These are phyloP conservation scores for Triplophysa bombifrons DNA, from an alignment of 2,797 vertebrate genomes.

Conservation along the genomic window DNA sequence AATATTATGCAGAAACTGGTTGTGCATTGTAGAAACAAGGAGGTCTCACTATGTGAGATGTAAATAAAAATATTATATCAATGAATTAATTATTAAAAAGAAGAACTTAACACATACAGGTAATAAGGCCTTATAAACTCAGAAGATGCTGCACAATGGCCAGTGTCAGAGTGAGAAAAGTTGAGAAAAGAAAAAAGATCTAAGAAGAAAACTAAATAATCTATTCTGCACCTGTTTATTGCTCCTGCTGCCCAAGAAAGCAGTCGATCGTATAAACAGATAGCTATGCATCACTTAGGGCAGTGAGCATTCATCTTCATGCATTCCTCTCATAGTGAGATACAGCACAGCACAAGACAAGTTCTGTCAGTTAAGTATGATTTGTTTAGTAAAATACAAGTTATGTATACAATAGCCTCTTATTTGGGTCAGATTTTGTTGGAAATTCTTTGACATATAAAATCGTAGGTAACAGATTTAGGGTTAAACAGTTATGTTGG, in stretches of 20 bases:
- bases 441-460: too few species aligned
- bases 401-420: slow-evolving; percentile 1
- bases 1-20: too few species aligned
- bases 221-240: slow-evolving; percentile 38
- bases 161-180: neutral
- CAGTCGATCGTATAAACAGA: slow-evolving; percentile 62
- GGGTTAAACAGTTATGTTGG: too few species aligned
- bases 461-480: too few species aligned
- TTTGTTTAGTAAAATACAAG: slow-evolving; percentile 25
- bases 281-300: slow-evolving; percentile 51
- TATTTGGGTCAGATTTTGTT: neutral
- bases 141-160: neutral
- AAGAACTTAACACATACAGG: too few species aligned
- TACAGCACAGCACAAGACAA: slow-evolving; percentile 41
- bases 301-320: slow-evolving; percentile 45
- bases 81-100: neutral
- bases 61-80: neutral
- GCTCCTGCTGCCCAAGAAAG: slow-evolving; percentile 49
- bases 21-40: too few species aligned
- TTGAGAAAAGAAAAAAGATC: neutral
- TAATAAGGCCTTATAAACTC: too few species aligned
- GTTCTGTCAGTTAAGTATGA: slow-evolving; percentile 32
- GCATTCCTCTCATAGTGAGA: slow-evolving; percentile 43
- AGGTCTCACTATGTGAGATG: too few species aligned
- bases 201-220: neutral